A percentile compares a stretch with the other conserved stretches of the same genome.
phyloP scores from a whole-genome alignment of 1,140 invertebrate species.

The Heliconius melpomene region DNA sequence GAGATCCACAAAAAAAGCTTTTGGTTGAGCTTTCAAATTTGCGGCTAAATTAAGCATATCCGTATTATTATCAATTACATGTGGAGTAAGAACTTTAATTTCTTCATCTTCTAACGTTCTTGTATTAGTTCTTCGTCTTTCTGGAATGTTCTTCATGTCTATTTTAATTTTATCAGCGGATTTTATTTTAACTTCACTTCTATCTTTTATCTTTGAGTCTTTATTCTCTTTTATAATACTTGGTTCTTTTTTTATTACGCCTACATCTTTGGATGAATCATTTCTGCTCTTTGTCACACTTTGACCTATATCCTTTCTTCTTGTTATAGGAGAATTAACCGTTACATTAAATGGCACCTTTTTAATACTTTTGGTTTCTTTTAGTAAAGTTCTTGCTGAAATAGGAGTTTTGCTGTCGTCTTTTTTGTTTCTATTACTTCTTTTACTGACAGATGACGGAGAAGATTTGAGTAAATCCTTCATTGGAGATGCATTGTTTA shows the following conservation, averaged over 20 bases:
- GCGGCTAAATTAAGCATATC: slow-evolving; percentile 61
- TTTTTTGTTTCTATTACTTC: slow-evolving; percentile 35
- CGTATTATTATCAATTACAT: slow-evolving; percentile 60
- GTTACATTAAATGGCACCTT: slow-evolving; percentile 59
- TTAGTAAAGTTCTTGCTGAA: slow-evolving; percentile 17
- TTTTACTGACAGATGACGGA: slow-evolving; percentile 46
- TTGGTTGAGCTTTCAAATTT: slow-evolving; percentile 64
- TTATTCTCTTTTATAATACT: neutral
- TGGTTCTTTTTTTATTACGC: neutral
- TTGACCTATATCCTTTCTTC: slow-evolving; percentile 45
- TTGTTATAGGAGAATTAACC: slow-evolving; percentile 68
- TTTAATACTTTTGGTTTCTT: slow-evolving; percentile 35
- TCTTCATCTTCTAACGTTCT: slow-evolving; percentile 73
- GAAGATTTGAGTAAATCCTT: slow-evolving; percentile 62
- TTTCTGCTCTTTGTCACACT: slow-evolving; percentile 12
- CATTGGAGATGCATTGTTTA: slow-evolving; percentile 53
- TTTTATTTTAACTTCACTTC: neutral
- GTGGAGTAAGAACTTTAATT: slow-evolving; percentile 67
- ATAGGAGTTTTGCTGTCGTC: slow-evolving; percentile 31
- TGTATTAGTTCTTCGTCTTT: slow-evolving; percentile 63
- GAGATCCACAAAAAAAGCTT: slow-evolving; percentile 71
- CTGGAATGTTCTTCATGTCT: slow-evolving; percentile 18
- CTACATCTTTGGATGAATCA: slow-evolving; percentile 11
- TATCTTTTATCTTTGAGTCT: neutral
- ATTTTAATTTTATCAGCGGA: neutral